A percentile compares a stretch with the other conserved stretches of the same genome.
Conservation (phyloP, 2,113 vertebrate species). For the Sebastes schlegelii region DNA sequence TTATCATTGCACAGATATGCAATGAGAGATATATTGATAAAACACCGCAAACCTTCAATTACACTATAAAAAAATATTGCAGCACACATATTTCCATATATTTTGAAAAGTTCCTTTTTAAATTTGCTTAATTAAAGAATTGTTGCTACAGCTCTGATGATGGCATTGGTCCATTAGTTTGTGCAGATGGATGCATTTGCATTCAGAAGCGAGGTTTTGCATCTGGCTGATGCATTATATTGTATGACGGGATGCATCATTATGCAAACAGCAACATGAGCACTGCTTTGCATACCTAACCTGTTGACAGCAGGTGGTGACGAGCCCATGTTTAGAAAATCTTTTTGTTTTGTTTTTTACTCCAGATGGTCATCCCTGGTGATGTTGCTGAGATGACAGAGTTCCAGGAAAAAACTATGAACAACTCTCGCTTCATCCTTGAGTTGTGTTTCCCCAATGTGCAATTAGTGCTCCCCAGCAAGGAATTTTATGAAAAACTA, state of each 20-base stretch:
- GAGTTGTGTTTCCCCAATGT: constrained; percentile 92
- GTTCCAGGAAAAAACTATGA: constrained; percentile 97
- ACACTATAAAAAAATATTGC: not conserved
- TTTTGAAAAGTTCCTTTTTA: not conserved
- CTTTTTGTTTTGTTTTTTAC: constrained; percentile 38
- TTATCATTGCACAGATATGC: not conserved
- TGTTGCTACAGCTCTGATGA: not conserved
- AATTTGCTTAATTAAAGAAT: not conserved
- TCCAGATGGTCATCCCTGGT: constrained; percentile 98
- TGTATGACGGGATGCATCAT: constrained; percentile 25
- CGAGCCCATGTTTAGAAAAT: not conserved
- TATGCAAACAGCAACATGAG: constrained; percentile 45
- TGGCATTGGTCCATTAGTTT: not conserved
- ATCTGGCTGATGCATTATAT: constrained; percentile 11
- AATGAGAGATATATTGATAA: not conserved
- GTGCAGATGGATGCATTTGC: constrained; percentile 52
- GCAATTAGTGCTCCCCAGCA: constrained; percentile 90
- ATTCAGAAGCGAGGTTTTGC: constrained; percentile 22
- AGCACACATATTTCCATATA: not conserved
- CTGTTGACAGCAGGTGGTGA: constrained; percentile 19
- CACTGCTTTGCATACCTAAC: constrained; percentile 33
- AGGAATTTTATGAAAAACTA: constrained; percentile 95
- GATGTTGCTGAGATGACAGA: constrained; percentile 94
- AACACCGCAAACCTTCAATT: not conserved
- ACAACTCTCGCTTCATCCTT: constrained; percentile 93